phyloP scores from a whole-genome alignment of 2,888 invertebrate genomes.

The Deilephila porcellus region DNA sequence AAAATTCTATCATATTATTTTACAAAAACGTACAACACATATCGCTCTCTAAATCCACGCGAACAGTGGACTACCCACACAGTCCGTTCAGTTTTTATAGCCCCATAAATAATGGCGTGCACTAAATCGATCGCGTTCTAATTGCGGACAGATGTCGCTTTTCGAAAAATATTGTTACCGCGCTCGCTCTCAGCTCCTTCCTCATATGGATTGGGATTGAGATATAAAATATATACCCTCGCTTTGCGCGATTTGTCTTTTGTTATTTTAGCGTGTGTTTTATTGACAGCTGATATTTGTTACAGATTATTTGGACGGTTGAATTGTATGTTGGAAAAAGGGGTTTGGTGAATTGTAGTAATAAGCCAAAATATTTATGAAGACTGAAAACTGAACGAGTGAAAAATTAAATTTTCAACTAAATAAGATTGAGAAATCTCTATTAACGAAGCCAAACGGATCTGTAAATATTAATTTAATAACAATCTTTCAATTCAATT shows the following conservation, averaged over 20 bases:
- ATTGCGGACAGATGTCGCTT: constrained; percentile 59
- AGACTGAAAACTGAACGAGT: too few species aligned
- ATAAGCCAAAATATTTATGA: too few species aligned
- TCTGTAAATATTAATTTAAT: too few species aligned
- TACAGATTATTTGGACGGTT: neutral
- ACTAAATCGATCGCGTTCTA: constrained; percentile 58
- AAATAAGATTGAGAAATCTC: too few species aligned
- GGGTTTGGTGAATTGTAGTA: neutral
- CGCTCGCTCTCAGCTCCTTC: constrained; percentile 33
- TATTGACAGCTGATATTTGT: constrained; percentile 41
- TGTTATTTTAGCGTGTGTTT: constrained; percentile 44
- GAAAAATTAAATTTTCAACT: too few species aligned
- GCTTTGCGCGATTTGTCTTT: constrained; percentile 53
- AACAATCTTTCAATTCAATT: too few species aligned
- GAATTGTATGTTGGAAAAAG: neutral
- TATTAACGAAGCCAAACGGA: too few species aligned
- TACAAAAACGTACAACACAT: neutral
- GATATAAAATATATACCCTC: constrained; percentile 49
- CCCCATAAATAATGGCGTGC: constrained; percentile 51
- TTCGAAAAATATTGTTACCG: constrained; percentile 30
- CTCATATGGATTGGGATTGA: constrained; percentile 45
- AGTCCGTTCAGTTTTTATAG: constrained; percentile 42
- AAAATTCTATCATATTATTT: neutral
- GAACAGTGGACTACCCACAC: constrained; percentile 22
- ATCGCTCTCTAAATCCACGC: constrained; percentile 21